Base-by-base conservation (phyloP, 2,113 vertebrate species). In the pig (Sus scrofa) region DNA sequence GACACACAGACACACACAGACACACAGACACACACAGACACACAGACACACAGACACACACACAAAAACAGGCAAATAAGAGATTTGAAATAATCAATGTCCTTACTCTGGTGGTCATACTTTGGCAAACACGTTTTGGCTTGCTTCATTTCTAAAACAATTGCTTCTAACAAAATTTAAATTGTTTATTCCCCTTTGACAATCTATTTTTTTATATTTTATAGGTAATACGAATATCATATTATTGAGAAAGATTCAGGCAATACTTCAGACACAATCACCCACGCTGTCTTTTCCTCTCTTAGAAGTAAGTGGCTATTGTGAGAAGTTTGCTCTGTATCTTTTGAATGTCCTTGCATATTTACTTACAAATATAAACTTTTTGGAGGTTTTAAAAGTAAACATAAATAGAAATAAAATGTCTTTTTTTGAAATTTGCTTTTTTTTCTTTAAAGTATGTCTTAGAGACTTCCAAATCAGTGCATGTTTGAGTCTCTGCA, bases 81-180 rank as follows among this genome's bases (percentile, higher is more conserved):
- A 54, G 63, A 74, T 32, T 26, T 50, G 89, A 94, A 91, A 78
- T n/a, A 34, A 95, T 86, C 85, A 56, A 50, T 92, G 92, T 92
- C 73, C 87, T 93, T 81, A 62, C 86, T 63, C n/a, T 94, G 62
- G 70, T 70, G 22, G 12, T 74, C 54, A 84, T 20, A 74, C 37
- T 94, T 79, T 27, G 50, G 75, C 20, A 75, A 84, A 89, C 68
- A 86, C 20, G 18, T 27, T 70, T 95, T 97, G 89, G 52, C 10
- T n/a, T 79, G 65, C 27, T 50, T 94, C 18, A 16, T 85, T 96
- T 95, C 67, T 74, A 86, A 92, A 96, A 92, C 18, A 85, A 56
- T 71, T 83, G 50, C 8, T 84, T 94, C 85, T 78, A 92, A 79
- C 30, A 91, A 60, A 60, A 88, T 65, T 68, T 86, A 92, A 96